A percentile compares a stretch with the other conserved stretches of the same genome.
Conservation (phyloP, 2,113 vertebrate species). For the Poicephalus meyeri region DNA sequence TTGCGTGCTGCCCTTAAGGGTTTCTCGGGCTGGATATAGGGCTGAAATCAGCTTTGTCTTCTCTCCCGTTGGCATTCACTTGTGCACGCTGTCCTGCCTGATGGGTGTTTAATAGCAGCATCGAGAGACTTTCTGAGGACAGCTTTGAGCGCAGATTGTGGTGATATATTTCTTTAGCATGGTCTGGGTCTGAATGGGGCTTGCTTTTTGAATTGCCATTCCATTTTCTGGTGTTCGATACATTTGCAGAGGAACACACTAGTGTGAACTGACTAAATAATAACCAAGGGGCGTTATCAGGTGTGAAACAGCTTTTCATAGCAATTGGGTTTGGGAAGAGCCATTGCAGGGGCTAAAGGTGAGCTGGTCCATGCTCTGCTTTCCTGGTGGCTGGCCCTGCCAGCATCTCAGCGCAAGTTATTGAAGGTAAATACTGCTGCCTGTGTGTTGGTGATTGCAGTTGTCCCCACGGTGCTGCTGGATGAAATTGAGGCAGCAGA, state of each 20-base stretch:
- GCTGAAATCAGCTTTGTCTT: neutral
- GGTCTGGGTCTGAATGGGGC: fast-evolving
- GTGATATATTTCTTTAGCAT: neutral
- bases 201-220: neutral
- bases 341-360: fast-evolving
- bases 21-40: fast-evolving
- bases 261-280: fast-evolving
- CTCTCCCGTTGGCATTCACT: fast-evolving
- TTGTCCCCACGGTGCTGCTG: constrained; percentile 85
- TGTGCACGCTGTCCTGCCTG: neutral
- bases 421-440: neutral
- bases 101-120: neutral
- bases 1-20: fast-evolving
- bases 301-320: neutral
- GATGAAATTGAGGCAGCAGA: constrained; percentile 96
- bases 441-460: constrained; percentile 53
- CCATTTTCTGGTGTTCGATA: neutral
- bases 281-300: neutral
- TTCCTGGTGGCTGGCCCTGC: neutral
- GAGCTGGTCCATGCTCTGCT: neutral
- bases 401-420: fast-evolving
- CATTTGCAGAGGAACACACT: neutral
- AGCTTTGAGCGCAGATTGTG: neutral
- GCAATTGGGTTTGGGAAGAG: neutral
- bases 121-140: neutral